Percentiles rank a stretch among this genome's conserved stretches.
These are phyloP conservation scores for Parasteatoda tepidariorum DNA, from an alignment of 1,140 invertebrate species.

Conservation along the genomic window DNA sequence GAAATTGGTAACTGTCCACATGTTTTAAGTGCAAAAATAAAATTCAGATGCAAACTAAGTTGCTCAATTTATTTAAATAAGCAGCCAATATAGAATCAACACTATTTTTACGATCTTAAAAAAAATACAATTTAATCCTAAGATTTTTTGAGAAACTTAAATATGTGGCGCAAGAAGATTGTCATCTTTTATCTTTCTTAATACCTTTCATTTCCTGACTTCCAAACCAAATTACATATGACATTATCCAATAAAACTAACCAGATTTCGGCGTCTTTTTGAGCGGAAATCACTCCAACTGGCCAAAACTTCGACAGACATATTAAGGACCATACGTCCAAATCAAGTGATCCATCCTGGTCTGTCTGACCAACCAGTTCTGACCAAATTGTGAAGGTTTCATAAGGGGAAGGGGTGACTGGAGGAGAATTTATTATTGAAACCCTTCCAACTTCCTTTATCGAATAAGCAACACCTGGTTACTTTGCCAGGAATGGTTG, in stretches of 20 bases:
- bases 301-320: background rate
- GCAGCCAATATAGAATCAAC: too few species aligned
- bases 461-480: slow-evolving; percentile 32
- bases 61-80: too few species aligned
- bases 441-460: slow-evolving; percentile 8
- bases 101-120: too few species aligned
- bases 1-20: too few species aligned
- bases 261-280: too few species aligned
- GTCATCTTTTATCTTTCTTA: background rate
- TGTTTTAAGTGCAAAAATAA: too few species aligned
- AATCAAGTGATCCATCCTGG: background rate
- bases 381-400: background rate
- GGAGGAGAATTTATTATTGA: slow-evolving; percentile 35
- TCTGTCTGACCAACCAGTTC: background rate
- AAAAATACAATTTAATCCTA: too few species aligned
- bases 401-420: slow-evolving; percentile 5
- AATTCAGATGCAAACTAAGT: too few species aligned
- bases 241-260: background rate
- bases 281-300: background rate
- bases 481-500: slow-evolving; percentile 2
- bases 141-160: too few species aligned
- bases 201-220: background rate
- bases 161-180: background rate
- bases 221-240: background rate
- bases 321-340: background rate